Conservation (phyloP, 2,888 invertebrate species). For the Fragum whitleyi region DNA sequence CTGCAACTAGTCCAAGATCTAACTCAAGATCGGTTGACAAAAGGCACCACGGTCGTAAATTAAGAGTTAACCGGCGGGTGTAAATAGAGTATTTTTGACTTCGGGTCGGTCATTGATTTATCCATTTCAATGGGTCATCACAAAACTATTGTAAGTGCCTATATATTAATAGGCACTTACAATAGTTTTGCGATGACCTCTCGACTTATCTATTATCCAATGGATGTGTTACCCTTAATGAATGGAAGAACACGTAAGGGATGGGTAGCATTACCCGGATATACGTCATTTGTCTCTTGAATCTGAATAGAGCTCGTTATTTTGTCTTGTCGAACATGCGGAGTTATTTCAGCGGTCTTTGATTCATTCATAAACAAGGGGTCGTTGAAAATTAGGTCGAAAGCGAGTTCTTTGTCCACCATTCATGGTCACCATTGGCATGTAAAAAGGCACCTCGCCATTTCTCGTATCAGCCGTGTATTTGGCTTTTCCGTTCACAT, state of each 20-base stretch:
- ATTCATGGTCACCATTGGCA: background rate
- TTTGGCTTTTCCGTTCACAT: too few species aligned
- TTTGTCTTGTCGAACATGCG: constrained; percentile 2
- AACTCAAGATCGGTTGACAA: background rate
- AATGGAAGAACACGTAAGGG: background rate
- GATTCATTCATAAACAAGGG: constrained; percentile 7
- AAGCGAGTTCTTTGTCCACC: background rate
- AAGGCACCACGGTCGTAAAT: background rate
- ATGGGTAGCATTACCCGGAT: background rate
- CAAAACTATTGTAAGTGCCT: too few species aligned
- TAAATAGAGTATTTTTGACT: background rate
- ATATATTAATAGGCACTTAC: too few species aligned
- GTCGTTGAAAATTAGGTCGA: background rate
- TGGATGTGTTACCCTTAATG: too few species aligned
- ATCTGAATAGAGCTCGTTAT: background rate
- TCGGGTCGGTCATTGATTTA: background rate
- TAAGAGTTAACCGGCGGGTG: background rate
- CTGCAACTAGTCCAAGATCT: too few species aligned
- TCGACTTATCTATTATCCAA: background rate
- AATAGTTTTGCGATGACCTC: too few species aligned
- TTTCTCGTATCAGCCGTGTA: background rate
- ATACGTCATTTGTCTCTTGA: constrained; percentile 16
- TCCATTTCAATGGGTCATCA: too few species aligned
- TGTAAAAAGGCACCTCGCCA: background rate
- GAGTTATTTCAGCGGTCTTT: constrained; percentile 12